Percentiles rank a stretch among this genome's conserved stretches.
phyloP scores from a whole-genome alignment of 2,113 vertebrate species.

The Dromaius novaehollandiae region DNA sequence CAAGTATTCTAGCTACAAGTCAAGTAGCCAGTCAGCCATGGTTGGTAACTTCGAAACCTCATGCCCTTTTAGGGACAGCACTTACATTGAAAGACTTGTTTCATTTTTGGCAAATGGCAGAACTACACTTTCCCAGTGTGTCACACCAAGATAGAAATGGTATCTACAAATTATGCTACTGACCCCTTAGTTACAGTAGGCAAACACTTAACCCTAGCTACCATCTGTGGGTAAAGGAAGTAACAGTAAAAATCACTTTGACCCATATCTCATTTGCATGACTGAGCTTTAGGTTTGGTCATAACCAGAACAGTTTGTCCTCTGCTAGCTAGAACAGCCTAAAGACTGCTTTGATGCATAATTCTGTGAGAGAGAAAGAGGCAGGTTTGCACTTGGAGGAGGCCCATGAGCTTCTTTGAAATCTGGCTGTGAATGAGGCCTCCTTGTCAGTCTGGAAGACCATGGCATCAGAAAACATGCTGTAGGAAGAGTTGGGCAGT shows the following conservation, averaged over 20 bases:
- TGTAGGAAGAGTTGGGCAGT: neutral
- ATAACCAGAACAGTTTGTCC: neutral
- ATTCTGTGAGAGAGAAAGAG: neutral
- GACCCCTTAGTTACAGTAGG: neutral
- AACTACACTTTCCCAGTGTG: neutral
- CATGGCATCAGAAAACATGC: neutral
- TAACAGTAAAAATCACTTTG: neutral
- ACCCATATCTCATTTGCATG: fast-evolving
- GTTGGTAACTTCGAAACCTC: neutral
- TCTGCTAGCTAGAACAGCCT: neutral
- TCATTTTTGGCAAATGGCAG: neutral
- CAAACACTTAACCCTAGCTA: neutral
- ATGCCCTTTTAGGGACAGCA: neutral
- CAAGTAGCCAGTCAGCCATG: neutral
- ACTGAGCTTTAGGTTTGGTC: neutral
- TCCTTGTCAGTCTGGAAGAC: neutral
- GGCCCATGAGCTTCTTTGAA: neutral
- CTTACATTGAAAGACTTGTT: neutral
- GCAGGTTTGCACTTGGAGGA: neutral
- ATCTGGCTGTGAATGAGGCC: neutral
- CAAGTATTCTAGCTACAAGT: neutral
- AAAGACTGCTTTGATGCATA: neutral
- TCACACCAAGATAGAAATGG: neutral
- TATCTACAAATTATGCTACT: neutral
- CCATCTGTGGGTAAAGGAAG: neutral